These are phyloP conservation scores for Enteromius paludinosus DNA, from an alignment of 2,797 vertebrate species.

Conservation along the genomic window DNA sequence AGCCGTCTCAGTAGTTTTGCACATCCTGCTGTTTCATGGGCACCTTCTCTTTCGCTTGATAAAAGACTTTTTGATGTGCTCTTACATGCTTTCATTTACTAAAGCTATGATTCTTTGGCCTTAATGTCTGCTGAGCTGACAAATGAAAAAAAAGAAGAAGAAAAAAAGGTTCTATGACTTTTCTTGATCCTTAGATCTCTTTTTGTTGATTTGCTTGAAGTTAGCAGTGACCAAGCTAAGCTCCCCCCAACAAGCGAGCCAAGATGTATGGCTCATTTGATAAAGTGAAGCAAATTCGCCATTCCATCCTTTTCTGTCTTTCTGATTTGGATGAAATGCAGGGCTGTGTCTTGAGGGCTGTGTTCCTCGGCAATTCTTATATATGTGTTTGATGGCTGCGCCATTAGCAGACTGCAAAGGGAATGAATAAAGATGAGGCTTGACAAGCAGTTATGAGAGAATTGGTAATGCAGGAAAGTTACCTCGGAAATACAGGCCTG, in stretches of 20 bases:
- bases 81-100: slow-evolving; percentile 45
- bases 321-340: slow-evolving; percentile 29
- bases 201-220: slow-evolving; percentile 43
- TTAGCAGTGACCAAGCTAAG: slow-evolving; percentile 25
- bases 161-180: slow-evolving; percentile 11
- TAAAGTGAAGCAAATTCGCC: slow-evolving; percentile 8
- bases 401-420: slow-evolving; percentile 36
- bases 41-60: slow-evolving; percentile 35
- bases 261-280: slow-evolving; percentile 33
- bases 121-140: slow-evolving; percentile 50
- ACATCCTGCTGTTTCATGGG: slow-evolving; percentile 21
- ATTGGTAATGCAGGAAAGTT: slow-evolving; percentile 47
- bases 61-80: slow-evolving; percentile 54
- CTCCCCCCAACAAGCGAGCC: slow-evolving; percentile 36
- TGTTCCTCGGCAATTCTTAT: slow-evolving; percentile 17
- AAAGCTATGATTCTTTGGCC: slow-evolving; percentile 45
- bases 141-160: neutral
- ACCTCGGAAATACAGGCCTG: slow-evolving; percentile 41
- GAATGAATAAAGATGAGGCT: slow-evolving; percentile 36
- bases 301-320: neutral
- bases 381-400: slow-evolving; percentile 39
- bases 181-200: neutral
- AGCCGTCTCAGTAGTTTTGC: slow-evolving; percentile 47
- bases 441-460: slow-evolving; percentile 54
- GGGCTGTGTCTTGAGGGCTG: slow-evolving; percentile 18